Evolutionary conservation across 2,888 invertebrate species (phyloP), one percentile per base, ranked within the genome.

Genomic region (Drosophila dives): DNA sequence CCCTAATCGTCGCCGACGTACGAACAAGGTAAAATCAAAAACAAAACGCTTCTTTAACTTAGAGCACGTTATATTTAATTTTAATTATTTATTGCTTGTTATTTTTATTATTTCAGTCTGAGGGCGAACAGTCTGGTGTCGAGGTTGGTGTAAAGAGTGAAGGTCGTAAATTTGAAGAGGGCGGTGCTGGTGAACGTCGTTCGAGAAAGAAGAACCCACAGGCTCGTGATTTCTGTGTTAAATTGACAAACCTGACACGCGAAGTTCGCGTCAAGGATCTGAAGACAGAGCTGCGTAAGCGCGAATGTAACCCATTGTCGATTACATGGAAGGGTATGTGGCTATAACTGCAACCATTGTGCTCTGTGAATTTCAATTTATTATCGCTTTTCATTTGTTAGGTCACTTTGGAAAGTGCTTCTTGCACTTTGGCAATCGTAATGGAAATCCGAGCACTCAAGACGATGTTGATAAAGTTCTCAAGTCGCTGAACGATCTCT

Each of bases 271-370:
- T 97, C 11, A 95, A 96, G 55, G 96, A 97, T 90, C 92, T 97
- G 83, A 97, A 97, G 91, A 94, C 95, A 58, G 97, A 96, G 40
- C 93, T 97, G 38, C 94, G 94, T 49, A 96, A 96, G 86, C 95
- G 96, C 81, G 96, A 96, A 53, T 95, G 97, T 64, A 96, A 96
- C 89, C 97, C 97, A 7, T 95, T 95, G 82, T 95, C 95, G 75
- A 97, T 97, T 92, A 95, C 95, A 62, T 97, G 97, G 97, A 95
- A 95, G 94, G 95, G 93, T 92, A 90, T 58, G 80, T 64, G 3
- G 0, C 3, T 2, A 34, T 26, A 15, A 17, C 12, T 20, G 38
- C 26, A 45, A 2, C 1, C 10, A 6, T 17, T 26, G 29, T 17
- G 11, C 12, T 17, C 29, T 23, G 23, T 45, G 26, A 15, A 15